Conservation (phyloP, 2,888 invertebrate genomes). For the Harpagoxenus sublaevis region DNA sequence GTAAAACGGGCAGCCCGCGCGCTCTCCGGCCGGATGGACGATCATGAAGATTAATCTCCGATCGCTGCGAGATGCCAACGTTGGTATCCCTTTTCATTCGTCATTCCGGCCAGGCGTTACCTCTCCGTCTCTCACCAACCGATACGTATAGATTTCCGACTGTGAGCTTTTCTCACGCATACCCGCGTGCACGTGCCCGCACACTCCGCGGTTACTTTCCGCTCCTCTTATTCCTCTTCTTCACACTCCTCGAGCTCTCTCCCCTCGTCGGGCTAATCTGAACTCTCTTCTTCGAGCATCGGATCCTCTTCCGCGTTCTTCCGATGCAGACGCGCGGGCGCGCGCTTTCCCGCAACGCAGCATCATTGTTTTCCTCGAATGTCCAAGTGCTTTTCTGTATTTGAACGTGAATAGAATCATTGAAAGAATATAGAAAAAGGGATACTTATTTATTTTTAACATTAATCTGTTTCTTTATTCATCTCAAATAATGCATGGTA, state of each 20-base stretch:
- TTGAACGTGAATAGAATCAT: background rate
- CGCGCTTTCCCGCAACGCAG: background rate
- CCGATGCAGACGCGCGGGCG: conserved; percentile 52
- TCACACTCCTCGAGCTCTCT: conserved; percentile 35
- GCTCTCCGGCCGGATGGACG: conserved; percentile 59
- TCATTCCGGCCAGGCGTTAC: conserved; percentile 61
- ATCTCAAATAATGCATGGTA: background rate
- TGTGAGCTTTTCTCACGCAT: conserved; percentile 61
- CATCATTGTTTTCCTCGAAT: conserved; percentile 9
- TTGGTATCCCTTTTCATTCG: conserved; percentile 63
- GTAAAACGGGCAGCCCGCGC: conserved; percentile 57
- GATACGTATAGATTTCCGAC: conserved; percentile 37
- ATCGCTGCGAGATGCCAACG: conserved; percentile 61
- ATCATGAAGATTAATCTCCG: conserved; percentile 73
- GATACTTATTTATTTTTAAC: background rate
- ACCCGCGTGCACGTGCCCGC: conserved; percentile 58
- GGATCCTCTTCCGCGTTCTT: conserved; percentile 76
- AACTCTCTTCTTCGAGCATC: conserved; percentile 34
- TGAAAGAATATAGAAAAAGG: background rate
- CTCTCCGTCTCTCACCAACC: conserved; percentile 16
- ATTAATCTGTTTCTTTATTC: background rate
- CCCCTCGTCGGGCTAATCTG: conserved; percentile 37
- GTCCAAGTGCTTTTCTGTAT: background rate
- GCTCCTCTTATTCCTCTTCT: conserved; percentile 39
- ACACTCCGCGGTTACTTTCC: conserved; percentile 30